Base-by-base conservation (phyloP, 2,888 invertebrate genomes). In the Leptinotarsa peninsularis region DNA sequence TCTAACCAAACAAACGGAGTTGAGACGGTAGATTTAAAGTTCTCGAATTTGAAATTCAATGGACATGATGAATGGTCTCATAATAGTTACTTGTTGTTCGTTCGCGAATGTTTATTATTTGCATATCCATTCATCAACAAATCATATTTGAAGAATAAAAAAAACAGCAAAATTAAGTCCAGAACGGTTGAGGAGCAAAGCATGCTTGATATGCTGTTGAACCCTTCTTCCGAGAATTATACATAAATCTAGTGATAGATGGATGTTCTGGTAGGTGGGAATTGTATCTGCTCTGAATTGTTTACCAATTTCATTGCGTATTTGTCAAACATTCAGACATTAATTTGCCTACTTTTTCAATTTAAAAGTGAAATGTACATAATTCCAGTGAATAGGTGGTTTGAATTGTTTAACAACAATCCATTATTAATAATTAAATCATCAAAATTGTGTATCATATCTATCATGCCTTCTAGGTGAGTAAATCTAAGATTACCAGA, bases 1-100 rank as follows among this genome's bases (percentile, higher is more conserved):
- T 77, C 72, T 77, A 77, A 79, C 76, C 79, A 79, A 79, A 79
- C 77, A 79, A 79, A 77, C 70, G 71, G 49, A n/a, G n/a, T 18
- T 50, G n/a, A 18, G 13, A 56, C 33, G 14, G 7, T 5, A 43
- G 17, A 21, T 33, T 56, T 18, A 15, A 52, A 52, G 17, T 58
- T 49, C 33, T 56, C 14, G 58, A n/a, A 49, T 70, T 58, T 58
- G 21, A 60, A 49, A 56, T 58, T 58, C 58, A 58, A 56, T 70
- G 70, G 58, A 70, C 49, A n/a, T 23, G 49, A 70, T 58, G 15
- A 23, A 43, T 10, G 43, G 23, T 49, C 17, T 54, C 21, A 14
- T 43, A 58, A 70, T 50, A 14, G 18, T 70, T 58, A 58, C 33
- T 70, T 43, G 18, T 15, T 49, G 21, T 49, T 58, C n/a, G 15